Percentiles rank a stretch among this genome's conserved stretches.
These are phyloP conservation scores for Ochotona princeps DNA, from an alignment of 2,113 vertebrate genomes.

Conservation along the genomic window DNA sequence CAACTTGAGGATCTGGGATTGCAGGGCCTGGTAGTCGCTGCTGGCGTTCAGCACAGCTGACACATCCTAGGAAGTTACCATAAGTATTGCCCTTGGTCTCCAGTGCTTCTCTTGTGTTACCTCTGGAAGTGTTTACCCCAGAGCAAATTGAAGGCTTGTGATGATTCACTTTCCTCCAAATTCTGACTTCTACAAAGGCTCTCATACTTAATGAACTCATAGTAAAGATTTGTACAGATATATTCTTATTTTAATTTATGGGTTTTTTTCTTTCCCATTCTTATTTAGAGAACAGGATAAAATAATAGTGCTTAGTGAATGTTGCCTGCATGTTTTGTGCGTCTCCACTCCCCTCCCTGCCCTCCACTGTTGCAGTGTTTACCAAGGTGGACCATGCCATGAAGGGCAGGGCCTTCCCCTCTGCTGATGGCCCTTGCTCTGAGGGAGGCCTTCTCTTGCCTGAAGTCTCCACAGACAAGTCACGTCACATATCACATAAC, in stretches of 20 bases:
- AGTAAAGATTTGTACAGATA: slow-evolving; percentile 42
- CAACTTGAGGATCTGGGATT: background rate
- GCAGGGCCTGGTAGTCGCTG: background rate
- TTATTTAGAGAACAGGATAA: slow-evolving; percentile 54
- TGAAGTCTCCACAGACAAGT: background rate
- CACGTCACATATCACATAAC: background rate
- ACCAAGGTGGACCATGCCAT: background rate
- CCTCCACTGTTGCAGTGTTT: background rate
- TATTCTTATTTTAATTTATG: slow-evolving; percentile 52
- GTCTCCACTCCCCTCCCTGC: background rate
- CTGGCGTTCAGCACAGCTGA: background rate
- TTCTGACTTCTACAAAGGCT: slow-evolving; percentile 36
- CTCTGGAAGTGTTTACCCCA: background rate
- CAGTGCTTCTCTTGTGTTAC: background rate
- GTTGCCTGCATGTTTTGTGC: background rate
- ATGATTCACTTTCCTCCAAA: background rate
- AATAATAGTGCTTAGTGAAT: slow-evolving; percentile 16
- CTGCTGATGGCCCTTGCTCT: background rate
- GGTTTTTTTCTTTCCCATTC: background rate
- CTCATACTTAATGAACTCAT: background rate
- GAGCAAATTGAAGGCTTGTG: background rate
- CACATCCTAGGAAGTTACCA: background rate
- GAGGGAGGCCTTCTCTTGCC: background rate
- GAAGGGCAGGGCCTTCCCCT: background rate
- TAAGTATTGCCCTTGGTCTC: background rate